Percentiles rank a stretch among this genome's conserved stretches.
phyloP scores from a whole-genome alignment of 2,113 vertebrate genomes.

The human (Homo sapiens) region GRCh38 chr5:38697501-38698000 shows the following conservation, averaged over 20 bases:
- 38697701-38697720: slow-evolving; percentile 25
- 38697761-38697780: neutral
- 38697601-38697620: neutral
- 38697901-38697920: neutral
- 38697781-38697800: neutral
- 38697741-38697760: neutral
- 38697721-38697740: neutral
- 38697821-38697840: neutral
- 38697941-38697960: neutral
- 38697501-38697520: slow-evolving; percentile 35
- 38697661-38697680: neutral
- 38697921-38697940: neutral
- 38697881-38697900: neutral
- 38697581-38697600: slow-evolving; percentile 23
- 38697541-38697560: slow-evolving; percentile 56
- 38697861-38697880: neutral
- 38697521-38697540: slow-evolving; percentile 58
- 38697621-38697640: slow-evolving; percentile 49
- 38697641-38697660: neutral
- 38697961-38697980: neutral
- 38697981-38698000: neutral
- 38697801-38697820: neutral
- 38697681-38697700: neutral
- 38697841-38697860: neutral
- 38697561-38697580: neutral